Evolutionary conservation across 2,113 vertebrate species (phyloP).

Genomic region (Cheirogaleus medius): DNA sequence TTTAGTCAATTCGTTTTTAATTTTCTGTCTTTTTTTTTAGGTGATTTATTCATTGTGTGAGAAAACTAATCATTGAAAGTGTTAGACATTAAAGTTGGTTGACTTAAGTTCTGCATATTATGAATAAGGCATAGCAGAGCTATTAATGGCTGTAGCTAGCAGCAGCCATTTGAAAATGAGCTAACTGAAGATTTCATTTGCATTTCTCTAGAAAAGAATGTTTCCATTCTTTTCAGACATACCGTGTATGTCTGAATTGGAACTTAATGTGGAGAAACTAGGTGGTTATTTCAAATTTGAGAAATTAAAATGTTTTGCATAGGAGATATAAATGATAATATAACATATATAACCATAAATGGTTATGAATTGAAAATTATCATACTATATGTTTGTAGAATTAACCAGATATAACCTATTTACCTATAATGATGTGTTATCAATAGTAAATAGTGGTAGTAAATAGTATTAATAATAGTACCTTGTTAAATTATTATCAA

Average conservation of each 20-base stretch:
- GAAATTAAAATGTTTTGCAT: not conserved
- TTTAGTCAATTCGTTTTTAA: not conserved
- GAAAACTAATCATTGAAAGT: not conserved
- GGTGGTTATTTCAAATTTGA: not conserved
- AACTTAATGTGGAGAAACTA: not conserved
- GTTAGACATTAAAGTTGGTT: not conserved
- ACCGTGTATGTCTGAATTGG: not conserved
- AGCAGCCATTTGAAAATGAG: constrained; percentile 6
- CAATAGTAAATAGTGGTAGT: not conserved
- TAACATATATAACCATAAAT: not conserved
- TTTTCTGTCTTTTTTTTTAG: not conserved
- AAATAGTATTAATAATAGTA: not conserved
- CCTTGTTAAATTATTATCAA: not conserved
- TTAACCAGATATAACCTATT: not conserved
- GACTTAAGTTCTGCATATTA: not conserved
- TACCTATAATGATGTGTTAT: not conserved
- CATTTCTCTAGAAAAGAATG: not conserved
- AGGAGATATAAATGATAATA: not conserved
- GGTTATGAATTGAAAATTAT: not conserved
- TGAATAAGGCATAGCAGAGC: not conserved
- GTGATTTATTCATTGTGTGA: not conserved
- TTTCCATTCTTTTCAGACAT: not conserved
- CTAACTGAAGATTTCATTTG: constrained; percentile 32
- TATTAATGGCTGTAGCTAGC: not conserved
- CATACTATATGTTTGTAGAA: not conserved